These are phyloP conservation scores for Microctonus aethiopoides DNA, from an alignment of 2,888 invertebrate genomes.

Conservation along the genomic window DNA sequence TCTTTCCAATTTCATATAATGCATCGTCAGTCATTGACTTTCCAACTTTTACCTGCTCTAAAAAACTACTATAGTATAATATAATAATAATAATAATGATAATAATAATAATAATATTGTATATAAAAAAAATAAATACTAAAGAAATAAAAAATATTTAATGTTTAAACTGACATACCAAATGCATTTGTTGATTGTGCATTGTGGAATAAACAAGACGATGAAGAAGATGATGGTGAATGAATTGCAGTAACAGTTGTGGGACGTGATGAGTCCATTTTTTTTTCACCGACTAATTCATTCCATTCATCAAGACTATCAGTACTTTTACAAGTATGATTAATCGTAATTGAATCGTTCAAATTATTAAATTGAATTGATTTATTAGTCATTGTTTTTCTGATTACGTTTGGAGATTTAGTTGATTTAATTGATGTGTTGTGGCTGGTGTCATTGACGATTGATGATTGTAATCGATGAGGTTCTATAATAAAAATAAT, in stretches of 20 bases:
- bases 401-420: background rate
- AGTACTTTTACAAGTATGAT: constrained; percentile 23
- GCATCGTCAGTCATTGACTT: background rate
- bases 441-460: background rate
- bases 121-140: background rate
- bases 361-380: background rate
- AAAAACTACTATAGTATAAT: background rate
- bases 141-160: background rate
- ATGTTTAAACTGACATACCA: background rate
- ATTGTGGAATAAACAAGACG: background rate
- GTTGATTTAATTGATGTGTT: no score
- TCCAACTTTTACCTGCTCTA: background rate
- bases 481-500: background rate
- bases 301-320: constrained; percentile 48
- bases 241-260: background rate
- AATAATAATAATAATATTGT: no score
- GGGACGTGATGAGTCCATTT: background rate
- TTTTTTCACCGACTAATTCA: constrained; percentile 33
- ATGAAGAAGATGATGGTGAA: background rate
- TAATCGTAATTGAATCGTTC: background rate
- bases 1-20: constrained; percentile 7
- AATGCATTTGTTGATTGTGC: background rate
- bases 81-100: background rate
- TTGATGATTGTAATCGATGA: background rate
- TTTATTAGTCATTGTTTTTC: background rate